Conservation (phyloP, 64 coral and sea anemone species). For the Stylophora pistillata region DNA sequence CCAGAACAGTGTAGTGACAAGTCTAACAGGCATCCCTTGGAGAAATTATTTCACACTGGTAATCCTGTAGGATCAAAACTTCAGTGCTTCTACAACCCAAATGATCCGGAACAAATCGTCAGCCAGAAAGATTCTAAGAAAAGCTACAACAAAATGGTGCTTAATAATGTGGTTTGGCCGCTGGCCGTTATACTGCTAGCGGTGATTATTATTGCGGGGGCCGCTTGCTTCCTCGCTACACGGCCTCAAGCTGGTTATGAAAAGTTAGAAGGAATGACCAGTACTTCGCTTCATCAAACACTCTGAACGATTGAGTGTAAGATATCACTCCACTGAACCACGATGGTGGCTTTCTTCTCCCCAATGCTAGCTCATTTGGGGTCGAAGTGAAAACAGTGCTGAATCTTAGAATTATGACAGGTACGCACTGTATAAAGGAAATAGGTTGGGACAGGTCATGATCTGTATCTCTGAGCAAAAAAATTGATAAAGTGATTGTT, state of each 20-base stretch:
- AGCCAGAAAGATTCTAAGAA: neutral
- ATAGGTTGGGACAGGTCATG: too few relatives aligned
- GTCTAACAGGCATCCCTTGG: neutral
- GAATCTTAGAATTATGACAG: too few relatives aligned
- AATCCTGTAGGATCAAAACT: neutral
- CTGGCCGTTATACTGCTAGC: slow-evolving; percentile 9
- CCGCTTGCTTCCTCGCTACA: neutral
- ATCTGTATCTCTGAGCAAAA: too few relatives aligned
- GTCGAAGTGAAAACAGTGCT: too few relatives aligned
- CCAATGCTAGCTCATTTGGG: too few relatives aligned
- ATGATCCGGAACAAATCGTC: slow-evolving; percentile 13
- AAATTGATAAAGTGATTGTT: too few relatives aligned
- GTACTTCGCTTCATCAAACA: neutral
- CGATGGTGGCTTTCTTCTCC: too few relatives aligned
- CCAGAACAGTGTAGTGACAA: slow-evolving; percentile 26
- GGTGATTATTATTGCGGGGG: neutral
- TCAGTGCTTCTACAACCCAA: neutral
- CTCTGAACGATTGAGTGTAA: neutral
- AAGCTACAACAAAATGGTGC: slow-evolving; percentile 15
- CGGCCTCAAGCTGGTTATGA: slow-evolving; percentile 7
- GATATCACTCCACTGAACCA: too few relatives aligned
- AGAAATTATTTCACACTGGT: neutral
- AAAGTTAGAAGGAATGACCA: neutral
- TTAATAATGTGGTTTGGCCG: slow-evolving; percentile 6
- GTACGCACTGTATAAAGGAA: too few relatives aligned